Percentiles rank a stretch among this genome's conserved stretches.
Evolutionary conservation across 2,888 invertebrate genomes (phyloP).

Genomic region (Biston betularia): DNA sequence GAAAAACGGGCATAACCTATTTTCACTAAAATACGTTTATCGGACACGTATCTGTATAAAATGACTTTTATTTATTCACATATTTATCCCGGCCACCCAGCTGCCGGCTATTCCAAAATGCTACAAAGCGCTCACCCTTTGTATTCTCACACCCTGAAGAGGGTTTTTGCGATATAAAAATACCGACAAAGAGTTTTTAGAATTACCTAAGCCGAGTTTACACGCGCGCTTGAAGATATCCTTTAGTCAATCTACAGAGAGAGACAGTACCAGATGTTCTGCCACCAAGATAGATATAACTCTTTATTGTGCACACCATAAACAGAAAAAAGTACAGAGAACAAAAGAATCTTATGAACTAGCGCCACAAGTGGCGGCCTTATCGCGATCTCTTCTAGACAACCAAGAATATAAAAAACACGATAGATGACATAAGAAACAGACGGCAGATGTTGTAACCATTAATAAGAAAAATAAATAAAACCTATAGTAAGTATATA

Average conservation of each 20-base stretch:
- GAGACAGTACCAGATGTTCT: constrained; percentile 4
- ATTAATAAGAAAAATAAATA: too few relatives aligned
- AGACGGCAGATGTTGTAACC: too few relatives aligned
- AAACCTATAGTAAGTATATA: too few relatives aligned
- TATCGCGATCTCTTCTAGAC: too few relatives aligned
- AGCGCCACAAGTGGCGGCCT: too few relatives aligned
- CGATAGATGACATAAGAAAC: too few relatives aligned
- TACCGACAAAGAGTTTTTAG: constrained; percentile 39
- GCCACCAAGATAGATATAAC: too few relatives aligned
- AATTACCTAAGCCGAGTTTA: constrained; percentile 29
- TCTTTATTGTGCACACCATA: too few relatives aligned
- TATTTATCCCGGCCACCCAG: constrained; percentile 22
- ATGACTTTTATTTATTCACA: constrained; percentile 23
- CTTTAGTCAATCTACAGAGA: constrained; percentile 2
- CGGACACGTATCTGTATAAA: neutral
- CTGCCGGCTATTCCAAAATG: constrained; percentile 24
- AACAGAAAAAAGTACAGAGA: too few relatives aligned
- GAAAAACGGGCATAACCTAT: neutral
- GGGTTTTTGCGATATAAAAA: constrained; percentile 38
- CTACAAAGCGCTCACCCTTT: constrained; percentile 37
- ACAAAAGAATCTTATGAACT: too few relatives aligned
- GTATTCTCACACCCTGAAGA: constrained; percentile 29
- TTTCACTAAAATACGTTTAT: constrained; percentile 13
- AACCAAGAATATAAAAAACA: too few relatives aligned
- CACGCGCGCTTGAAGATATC: constrained; percentile 24